Percentiles rank a stretch among this genome's conserved stretches.
These are phyloP conservation scores for Andrena minutula DNA, from an alignment of 2,888 invertebrate genomes.

Conservation along the genomic window DNA sequence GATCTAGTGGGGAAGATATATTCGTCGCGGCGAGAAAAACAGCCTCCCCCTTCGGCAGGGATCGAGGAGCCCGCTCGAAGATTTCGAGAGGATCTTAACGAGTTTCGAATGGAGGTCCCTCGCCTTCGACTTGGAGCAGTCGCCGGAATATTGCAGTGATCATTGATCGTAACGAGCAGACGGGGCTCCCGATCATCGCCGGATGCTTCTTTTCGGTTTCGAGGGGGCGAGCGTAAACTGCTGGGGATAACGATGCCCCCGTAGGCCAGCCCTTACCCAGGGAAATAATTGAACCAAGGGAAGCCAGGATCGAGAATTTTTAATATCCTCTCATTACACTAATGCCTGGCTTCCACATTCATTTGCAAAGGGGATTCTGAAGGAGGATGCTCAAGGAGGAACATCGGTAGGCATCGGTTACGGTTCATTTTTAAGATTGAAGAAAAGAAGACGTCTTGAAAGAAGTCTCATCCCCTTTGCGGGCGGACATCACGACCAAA, in stretches of 20 bases:
- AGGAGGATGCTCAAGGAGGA: too few species aligned
- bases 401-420: not conserved
- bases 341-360: too few species aligned
- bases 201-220: constrained; percentile 1
- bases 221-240: constrained; percentile 3
- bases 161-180: constrained; percentile 47
- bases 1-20: not conserved
- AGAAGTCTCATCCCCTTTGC: not conserved
- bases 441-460: not conserved
- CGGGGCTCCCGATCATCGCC: constrained; percentile 35
- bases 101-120: constrained; percentile 59
- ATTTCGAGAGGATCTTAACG: constrained; percentile 57
- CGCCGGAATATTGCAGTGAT: constrained; percentile 54
- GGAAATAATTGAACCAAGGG: constrained; percentile 21
- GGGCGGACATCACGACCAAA: not conserved
- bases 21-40: constrained; percentile 27
- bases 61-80: constrained; percentile 31
- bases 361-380: too few species aligned
- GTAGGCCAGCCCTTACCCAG: not conserved
- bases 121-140: constrained; percentile 49
- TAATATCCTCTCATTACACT: too few species aligned
- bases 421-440: constrained; percentile 10
- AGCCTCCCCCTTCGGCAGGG: constrained; percentile 20
- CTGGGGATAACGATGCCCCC: constrained; percentile 35
- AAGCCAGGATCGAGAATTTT: not conserved